phyloP scores from a whole-genome alignment of 2,113 vertebrate genomes.

The Butorides virescens region DNA sequence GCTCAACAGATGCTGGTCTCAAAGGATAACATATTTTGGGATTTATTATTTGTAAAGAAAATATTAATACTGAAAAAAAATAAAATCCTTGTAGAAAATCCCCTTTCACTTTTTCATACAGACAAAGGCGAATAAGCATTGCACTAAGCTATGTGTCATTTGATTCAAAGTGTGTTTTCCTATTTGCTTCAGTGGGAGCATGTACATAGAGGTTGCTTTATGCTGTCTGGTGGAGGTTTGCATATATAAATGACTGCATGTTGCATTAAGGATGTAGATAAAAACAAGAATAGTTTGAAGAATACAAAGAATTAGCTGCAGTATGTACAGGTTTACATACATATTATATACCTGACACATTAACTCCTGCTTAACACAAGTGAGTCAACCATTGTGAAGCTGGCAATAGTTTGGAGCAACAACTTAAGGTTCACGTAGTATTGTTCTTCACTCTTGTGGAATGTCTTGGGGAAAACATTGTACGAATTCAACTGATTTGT shows the following conservation, averaged over 20 bases:
- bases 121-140: background rate
- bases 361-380: background rate
- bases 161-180: background rate
- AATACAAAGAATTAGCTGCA: background rate
- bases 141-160: background rate
- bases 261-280: background rate
- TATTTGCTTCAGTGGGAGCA: background rate
- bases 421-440: background rate
- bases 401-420: background rate
- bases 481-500: background rate
- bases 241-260: background rate
- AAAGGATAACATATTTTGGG: background rate
- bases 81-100: background rate
- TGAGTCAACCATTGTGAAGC: background rate
- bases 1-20: background rate
- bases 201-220: background rate
- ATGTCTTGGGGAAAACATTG: background rate
- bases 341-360: background rate
- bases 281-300: background rate
- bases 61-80: background rate
- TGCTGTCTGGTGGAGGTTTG: background rate
- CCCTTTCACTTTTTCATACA: background rate
- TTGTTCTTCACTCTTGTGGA: background rate
- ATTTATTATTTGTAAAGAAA: background rate
- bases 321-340: background rate